Percentiles rank a stretch among this genome's conserved stretches.
phyloP scores from a whole-genome alignment of 2,888 invertebrate genomes.

The Scaptomyza caliginosa region DNA sequence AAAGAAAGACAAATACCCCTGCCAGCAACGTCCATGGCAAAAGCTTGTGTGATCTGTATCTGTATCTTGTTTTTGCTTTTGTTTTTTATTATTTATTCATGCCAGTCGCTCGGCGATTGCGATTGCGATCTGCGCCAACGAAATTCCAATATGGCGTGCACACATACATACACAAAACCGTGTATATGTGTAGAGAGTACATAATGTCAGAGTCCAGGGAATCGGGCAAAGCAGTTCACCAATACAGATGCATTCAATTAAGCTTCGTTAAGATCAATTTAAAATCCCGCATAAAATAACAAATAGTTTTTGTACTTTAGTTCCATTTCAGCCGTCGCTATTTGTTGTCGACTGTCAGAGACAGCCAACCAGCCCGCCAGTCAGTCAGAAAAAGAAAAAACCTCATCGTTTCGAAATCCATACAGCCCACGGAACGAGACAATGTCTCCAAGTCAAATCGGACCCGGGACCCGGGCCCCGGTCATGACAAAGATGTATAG shows the following conservation, averaged over 20 bases:
- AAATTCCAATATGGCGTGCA: conserved; percentile 80
- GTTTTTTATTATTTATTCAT: too few species aligned
- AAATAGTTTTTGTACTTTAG: conserved; percentile 80
- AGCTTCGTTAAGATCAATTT: conserved; percentile 85
- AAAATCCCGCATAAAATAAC: conserved; percentile 84
- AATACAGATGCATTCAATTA: conserved; percentile 83
- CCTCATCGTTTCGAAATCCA: conserved; percentile 57
- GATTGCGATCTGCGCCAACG: conserved; percentile 69
- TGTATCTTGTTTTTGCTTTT: conserved; percentile 10
- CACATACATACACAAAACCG: conserved; percentile 6
- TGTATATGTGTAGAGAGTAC: background rate
- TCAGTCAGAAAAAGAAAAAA: conserved; percentile 20
- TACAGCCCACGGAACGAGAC: conserved; percentile 56
- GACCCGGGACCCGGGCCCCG: conserved; percentile 24
- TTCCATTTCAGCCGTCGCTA: conserved; percentile 72
- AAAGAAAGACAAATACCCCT: too few species aligned
- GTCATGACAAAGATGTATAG: conserved; percentile 76
- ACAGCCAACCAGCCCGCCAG: conserved; percentile 26
- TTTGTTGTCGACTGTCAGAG: conserved; percentile 53
- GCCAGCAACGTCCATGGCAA: background rate
- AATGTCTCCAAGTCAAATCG: conserved; percentile 64
- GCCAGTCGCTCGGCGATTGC: conserved; percentile 43
- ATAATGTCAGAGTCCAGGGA: conserved; percentile 70
- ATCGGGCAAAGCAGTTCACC: conserved; percentile 65
- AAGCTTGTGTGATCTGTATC: conserved; percentile 12